Evolutionary conservation across 2,888 invertebrate genomes (phyloP).

Genomic region (Ypsolopha scabrella): DNA sequence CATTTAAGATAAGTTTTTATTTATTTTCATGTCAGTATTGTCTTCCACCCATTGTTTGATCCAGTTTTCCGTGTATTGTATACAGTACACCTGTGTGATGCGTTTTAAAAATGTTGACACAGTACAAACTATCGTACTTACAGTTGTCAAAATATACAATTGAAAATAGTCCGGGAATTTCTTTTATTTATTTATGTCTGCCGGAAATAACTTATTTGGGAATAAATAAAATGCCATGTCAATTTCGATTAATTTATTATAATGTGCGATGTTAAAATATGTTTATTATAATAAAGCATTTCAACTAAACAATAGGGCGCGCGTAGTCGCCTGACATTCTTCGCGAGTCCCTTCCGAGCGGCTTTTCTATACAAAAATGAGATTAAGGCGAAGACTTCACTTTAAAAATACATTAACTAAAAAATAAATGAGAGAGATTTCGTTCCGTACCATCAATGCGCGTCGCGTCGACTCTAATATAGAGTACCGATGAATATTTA

Average conservation of each 20-base stretch:
- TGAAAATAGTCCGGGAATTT: not conserved
- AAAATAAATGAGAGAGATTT: slow-evolving; percentile 39
- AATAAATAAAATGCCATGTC: slow-evolving; percentile 4
- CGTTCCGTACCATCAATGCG: slow-evolving; percentile 36
- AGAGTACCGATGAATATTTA: slow-evolving; percentile 45
- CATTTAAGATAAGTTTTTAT: no score
- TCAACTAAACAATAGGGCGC: slow-evolving; percentile 38
- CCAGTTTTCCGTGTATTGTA: no score
- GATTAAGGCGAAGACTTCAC: slow-evolving; percentile 32
- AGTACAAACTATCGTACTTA: no score
- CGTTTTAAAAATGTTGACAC: no score
- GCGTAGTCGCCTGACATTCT: slow-evolving; percentile 27
- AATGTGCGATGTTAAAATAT: slow-evolving; percentile 71
- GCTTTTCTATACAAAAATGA: slow-evolving; percentile 40
- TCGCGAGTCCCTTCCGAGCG: slow-evolving; percentile 29
- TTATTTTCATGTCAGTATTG: not conserved
- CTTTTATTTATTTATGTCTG: not conserved
- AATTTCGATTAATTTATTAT: slow-evolving; percentile 70
- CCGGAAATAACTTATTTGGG: not conserved
- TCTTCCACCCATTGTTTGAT: no score
- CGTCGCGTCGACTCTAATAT: slow-evolving; percentile 51
- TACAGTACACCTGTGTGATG: no score
- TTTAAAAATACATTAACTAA: slow-evolving; percentile 31
- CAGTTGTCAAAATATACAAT: no score
- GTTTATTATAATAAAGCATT: slow-evolving; percentile 66